Evolutionary conservation across 2,113 vertebrate genomes (phyloP).

Genomic region (Dolichotis patagonum): DNA sequence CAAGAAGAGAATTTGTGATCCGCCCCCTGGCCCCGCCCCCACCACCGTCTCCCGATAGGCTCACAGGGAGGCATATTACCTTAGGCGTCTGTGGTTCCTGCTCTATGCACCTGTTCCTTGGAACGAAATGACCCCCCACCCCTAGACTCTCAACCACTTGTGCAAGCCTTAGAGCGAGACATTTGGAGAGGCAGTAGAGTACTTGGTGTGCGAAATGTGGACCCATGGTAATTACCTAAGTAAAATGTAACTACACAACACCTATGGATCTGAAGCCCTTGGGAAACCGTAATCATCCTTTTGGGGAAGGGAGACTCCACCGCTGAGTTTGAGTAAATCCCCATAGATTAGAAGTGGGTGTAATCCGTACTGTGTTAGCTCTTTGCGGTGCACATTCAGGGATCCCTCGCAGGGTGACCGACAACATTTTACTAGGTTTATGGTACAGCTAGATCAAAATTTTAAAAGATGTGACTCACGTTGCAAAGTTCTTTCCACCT

Average conservation of each 20-base stretch:
- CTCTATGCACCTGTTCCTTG: background rate
- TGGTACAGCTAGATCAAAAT: background rate
- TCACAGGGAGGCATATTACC: background rate
- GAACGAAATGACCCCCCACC: background rate
- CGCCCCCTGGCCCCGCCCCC: too few relatives aligned
- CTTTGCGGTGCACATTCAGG: background rate
- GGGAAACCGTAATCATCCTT: background rate
- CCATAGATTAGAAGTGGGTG: background rate
- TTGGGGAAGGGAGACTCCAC: background rate
- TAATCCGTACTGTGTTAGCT: background rate
- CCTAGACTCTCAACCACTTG: accelerated
- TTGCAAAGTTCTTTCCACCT: background rate
- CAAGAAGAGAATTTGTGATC: background rate
- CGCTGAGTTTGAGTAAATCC: background rate
- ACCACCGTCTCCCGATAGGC: background rate
- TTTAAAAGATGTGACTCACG: background rate
- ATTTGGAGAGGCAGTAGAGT: background rate
- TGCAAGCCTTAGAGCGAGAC: background rate
- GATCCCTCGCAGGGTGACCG: background rate
- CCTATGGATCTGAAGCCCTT: background rate
- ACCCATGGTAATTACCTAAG: background rate
- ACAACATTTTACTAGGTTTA: background rate
- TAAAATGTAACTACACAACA: background rate
- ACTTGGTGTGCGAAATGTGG: background rate
- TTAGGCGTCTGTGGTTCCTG: background rate